phyloP scores from a whole-genome alignment of 2,113 vertebrate species.

The Sylvia atricapilla region DNA sequence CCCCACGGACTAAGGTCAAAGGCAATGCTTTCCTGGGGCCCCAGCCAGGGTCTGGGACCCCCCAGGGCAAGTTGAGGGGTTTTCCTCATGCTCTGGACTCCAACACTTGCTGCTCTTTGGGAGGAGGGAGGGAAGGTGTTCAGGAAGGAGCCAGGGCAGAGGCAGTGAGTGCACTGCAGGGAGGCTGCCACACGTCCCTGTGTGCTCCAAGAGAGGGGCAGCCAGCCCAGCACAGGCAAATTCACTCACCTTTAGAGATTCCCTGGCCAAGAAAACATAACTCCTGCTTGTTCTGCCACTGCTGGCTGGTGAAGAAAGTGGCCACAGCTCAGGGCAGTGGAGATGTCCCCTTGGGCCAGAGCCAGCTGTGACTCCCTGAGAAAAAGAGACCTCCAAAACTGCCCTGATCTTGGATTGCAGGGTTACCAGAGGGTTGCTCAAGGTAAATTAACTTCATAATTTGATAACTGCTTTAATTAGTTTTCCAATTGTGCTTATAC shows the following conservation, averaged over 20 bases:
- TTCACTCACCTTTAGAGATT: neutral
- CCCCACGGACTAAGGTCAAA: no score
- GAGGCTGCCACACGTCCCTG: accelerated
- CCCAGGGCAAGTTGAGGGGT: no score
- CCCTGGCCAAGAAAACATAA: neutral
- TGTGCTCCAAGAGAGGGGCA: neutral
- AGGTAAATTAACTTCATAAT: neutral
- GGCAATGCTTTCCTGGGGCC: no score
- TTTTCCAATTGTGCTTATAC: neutral
- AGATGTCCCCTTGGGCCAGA: neutral
- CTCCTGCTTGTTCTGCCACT: neutral
- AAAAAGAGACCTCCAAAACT: neutral
- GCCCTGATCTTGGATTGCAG: neutral
- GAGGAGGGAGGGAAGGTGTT: neutral
- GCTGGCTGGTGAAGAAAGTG: neutral
- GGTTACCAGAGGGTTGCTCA: neutral
- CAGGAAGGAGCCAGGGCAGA: neutral
- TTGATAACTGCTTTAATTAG: neutral
- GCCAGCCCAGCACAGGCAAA: neutral
- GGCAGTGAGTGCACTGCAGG: neutral
- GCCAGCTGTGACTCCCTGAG: neutral
- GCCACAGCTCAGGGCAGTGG: neutral
- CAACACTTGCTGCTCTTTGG: no score
- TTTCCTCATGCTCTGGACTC: no score
- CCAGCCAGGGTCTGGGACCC: no score